These are phyloP conservation scores for Vultur gryphus DNA, from an alignment of 2,797 vertebrate genomes.

Conservation along the genomic window DNA sequence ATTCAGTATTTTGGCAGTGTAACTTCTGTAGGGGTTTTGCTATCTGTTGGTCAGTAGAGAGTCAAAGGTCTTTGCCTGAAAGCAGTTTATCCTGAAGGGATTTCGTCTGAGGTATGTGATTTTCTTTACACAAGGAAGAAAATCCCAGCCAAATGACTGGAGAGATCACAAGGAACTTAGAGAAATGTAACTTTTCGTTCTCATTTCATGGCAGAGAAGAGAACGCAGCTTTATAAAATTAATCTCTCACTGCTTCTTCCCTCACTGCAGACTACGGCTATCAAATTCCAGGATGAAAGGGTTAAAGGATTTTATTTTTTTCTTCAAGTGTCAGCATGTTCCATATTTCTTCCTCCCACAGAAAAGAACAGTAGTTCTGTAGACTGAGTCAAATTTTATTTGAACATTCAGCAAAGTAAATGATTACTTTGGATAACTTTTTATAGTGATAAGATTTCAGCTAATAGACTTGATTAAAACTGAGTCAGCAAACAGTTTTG, in stretches of 20 bases:
- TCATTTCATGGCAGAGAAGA: not conserved
- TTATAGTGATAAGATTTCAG: not conserved
- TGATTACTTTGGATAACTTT: constrained; percentile 1
- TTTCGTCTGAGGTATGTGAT: not conserved
- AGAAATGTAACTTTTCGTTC: not conserved
- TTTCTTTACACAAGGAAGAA: not conserved
- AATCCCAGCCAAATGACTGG: not conserved
- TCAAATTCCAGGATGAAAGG: not conserved
- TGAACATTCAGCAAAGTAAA: constrained; percentile 30
- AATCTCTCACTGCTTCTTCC: not conserved
- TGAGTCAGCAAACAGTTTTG: not conserved
- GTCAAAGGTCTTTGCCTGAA: not conserved
- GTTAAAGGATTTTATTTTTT: constrained; percentile 2
- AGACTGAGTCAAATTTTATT: constrained; percentile 20
- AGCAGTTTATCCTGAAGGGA: not conserved
- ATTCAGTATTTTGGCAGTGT: not conserved
- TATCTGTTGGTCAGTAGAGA: not conserved
- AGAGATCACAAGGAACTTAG: not conserved
- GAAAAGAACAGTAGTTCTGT: not conserved
- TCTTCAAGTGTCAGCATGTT: not conserved
- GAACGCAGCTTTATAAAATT: not conserved
- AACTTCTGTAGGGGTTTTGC: not conserved
- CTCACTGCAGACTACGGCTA: not conserved
- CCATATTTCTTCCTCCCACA: not conserved
- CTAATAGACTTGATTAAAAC: constrained; percentile 44